A percentile compares a stretch with the other conserved stretches of the same genome.
Evolutionary conservation across 2,888 invertebrate species (phyloP).

Genomic region (Labia minor): DNA sequence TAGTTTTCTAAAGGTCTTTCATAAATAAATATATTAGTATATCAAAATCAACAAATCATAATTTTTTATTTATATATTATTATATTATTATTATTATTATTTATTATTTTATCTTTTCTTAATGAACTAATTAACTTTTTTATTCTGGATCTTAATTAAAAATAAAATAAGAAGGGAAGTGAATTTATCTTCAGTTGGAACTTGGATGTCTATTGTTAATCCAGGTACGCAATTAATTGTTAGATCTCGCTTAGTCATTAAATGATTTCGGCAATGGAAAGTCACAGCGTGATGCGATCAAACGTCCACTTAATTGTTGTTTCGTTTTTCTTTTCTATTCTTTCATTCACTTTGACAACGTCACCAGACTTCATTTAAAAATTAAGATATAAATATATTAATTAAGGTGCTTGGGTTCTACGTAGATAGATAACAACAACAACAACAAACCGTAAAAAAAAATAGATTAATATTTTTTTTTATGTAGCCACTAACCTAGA

Average conservation of each 20-base stretch:
- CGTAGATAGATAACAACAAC: neutral
- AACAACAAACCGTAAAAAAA: neutral
- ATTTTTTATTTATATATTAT: neutral
- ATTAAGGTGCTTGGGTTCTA: neutral
- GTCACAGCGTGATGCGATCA: neutral
- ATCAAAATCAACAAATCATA: neutral
- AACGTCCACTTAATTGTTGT: neutral
- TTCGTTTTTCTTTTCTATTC: neutral
- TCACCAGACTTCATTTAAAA: neutral
- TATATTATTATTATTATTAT: neutral
- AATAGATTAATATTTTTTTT: neutral
- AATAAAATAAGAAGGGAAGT: too few species aligned
- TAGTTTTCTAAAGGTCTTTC: neutral
- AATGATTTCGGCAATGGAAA: neutral
- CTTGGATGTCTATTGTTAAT: neutral
- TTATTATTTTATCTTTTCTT: too few species aligned
- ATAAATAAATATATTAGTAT: too few species aligned
- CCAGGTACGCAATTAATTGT: neutral
- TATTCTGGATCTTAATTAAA: neutral
- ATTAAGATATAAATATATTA: neutral
- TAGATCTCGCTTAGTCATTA: conserved; percentile 13
- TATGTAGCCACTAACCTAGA: neutral
- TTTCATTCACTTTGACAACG: neutral
- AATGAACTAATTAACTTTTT: conserved; percentile 5
- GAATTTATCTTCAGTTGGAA: neutral